Evolutionary conservation across 2,797 vertebrate genomes (phyloP).

Genomic region (Sylvilagus floridanus): DNA sequence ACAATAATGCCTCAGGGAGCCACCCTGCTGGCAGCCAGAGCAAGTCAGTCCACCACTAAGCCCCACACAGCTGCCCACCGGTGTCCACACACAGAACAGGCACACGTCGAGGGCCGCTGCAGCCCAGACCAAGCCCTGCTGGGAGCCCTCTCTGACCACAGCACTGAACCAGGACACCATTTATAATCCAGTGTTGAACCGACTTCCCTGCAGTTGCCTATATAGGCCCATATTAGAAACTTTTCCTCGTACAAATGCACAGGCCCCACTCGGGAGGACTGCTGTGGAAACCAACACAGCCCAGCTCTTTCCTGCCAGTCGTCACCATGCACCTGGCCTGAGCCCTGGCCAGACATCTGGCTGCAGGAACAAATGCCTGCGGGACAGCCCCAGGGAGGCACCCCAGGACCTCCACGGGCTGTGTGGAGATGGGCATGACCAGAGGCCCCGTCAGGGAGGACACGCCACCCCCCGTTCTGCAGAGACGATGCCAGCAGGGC

Average conservation of each 20-base stretch:
- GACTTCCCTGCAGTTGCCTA: fast-evolving
- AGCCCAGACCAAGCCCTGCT: background rate
- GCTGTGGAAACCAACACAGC: no score
- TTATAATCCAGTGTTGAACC: no score
- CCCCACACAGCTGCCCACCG: fast-evolving
- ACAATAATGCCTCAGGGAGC: background rate
- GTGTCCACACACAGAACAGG: background rate
- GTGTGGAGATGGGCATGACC: background rate
- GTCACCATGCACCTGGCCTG: no score
- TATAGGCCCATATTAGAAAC: background rate
- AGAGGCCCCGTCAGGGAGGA: background rate
- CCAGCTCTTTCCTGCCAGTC: background rate
- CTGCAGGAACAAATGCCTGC: background rate
- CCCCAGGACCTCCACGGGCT: background rate
- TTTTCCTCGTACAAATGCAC: background rate
- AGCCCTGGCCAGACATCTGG: no score
- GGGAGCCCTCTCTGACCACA: background rate
- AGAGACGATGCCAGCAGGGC: background rate
- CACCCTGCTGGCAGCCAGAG: fast-evolving
- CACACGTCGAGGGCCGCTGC: background rate
- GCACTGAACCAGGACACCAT: fast-evolving
- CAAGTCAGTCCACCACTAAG: background rate
- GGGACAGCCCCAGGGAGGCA: background rate
- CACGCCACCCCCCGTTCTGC: background rate
- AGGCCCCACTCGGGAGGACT: no score